Conservation (phyloP, 2,797 vertebrate genomes). For the Clarias laeviceps region DNA sequence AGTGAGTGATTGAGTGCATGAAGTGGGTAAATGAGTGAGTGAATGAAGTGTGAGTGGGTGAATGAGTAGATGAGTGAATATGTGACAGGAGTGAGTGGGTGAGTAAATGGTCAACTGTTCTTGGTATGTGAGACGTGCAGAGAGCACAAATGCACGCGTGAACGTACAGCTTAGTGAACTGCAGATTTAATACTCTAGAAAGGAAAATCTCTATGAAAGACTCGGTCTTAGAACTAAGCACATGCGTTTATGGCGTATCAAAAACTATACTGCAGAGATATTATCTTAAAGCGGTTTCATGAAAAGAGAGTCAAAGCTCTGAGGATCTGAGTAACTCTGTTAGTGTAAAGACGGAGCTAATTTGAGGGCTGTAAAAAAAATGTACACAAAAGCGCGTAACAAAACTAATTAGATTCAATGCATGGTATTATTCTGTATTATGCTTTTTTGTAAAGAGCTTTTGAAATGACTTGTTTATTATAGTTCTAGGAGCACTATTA, state of each 20-base stretch:
- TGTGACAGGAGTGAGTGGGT: neutral
- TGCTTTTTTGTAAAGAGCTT: neutral
- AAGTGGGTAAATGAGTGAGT: too few species aligned
- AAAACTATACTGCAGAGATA: neutral
- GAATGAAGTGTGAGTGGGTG: too few species aligned
- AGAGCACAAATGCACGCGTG: neutral
- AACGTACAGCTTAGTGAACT: neutral
- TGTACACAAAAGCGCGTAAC: neutral
- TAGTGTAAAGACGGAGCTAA: constrained; percentile 4
- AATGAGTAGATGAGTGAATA: neutral
- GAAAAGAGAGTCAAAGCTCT: constrained; percentile 1
- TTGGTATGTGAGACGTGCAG: neutral
- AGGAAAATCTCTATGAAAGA: neutral
- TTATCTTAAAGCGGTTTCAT: neutral
- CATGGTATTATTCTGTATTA: neutral
- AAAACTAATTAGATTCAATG: neutral
- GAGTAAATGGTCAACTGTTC: too few species aligned
- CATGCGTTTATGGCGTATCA: neutral
- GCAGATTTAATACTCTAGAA: neutral
- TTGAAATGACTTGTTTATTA: constrained; percentile 28
- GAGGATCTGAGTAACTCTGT: constrained; percentile 14
- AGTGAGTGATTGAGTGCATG: too few species aligned
- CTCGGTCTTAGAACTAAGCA: neutral
- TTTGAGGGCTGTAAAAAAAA: neutral
- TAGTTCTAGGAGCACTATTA: constrained; percentile 13